Evolutionary conservation across 2,113 vertebrate species (phyloP).

Genomic region (Osmerus eperlanus): DNA sequence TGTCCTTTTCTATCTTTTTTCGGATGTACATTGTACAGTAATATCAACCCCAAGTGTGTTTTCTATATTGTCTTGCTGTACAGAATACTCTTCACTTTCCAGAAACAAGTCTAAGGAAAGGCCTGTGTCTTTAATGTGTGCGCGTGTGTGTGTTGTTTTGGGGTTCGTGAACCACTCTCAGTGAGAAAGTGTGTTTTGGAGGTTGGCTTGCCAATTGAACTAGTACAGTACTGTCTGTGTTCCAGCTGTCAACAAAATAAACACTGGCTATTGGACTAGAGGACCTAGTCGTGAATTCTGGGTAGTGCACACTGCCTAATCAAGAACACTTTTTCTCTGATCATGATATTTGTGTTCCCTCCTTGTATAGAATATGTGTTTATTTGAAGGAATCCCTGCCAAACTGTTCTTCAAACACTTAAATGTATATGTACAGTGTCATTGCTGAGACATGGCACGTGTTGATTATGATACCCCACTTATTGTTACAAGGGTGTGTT

Average conservation of each 20-base stretch:
- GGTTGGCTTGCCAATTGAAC: conserved; percentile 59
- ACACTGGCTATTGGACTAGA: conserved; percentile 42
- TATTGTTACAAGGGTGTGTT: conserved; percentile 10
- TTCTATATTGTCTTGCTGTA: conserved; percentile 55
- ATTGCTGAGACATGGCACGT: conserved; percentile 17
- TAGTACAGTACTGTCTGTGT: conserved; percentile 45
- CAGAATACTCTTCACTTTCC: conserved; percentile 27
- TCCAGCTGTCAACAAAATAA: conserved; percentile 28
- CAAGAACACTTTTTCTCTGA: conserved; percentile 11
- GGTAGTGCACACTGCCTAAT: no score
- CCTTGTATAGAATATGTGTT: conserved; percentile 46
- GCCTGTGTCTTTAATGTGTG: conserved; percentile 16
- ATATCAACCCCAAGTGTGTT: conserved; percentile 41
- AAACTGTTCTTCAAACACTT: conserved; percentile 34
- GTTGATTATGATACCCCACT: conserved; percentile 30
- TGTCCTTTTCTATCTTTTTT: conserved; percentile 38
- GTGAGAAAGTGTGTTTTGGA: neutral
- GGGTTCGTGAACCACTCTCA: conserved; percentile 30
- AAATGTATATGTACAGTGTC: conserved; percentile 30
- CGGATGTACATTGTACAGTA: conserved; percentile 36
- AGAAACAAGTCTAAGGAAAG: conserved; percentile 38
- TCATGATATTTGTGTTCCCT: conserved; percentile 23
- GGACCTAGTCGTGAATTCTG: conserved; percentile 12
- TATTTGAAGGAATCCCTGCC: conserved; percentile 40
- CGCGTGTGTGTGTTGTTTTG: conserved; percentile 6